Conservation (phyloP, 2,888 invertebrate species). For the Adelphocoris suturalis region DNA sequence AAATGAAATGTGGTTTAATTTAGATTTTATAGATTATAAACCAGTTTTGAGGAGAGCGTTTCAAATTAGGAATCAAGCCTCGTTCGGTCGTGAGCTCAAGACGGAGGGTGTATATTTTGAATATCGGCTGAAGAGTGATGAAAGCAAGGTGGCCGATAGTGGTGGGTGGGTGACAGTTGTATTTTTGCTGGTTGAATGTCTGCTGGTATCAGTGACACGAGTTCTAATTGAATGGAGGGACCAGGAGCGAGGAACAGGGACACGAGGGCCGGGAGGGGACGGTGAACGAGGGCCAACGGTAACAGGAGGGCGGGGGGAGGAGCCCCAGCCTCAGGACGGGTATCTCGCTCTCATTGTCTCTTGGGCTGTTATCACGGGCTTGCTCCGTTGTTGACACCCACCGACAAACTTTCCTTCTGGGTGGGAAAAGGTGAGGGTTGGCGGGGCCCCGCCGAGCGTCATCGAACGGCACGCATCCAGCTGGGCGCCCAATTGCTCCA, state of each 20-base stretch:
- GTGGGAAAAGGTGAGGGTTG: not conserved
- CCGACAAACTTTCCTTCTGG: constrained; percentile 69
- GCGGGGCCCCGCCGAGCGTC: constrained; percentile 48
- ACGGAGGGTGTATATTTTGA: constrained; percentile 62
- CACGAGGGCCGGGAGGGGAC: not conserved
- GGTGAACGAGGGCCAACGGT: constrained; percentile 2
- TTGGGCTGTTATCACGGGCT: constrained; percentile 62
- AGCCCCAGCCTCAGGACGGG: constrained; percentile 45
- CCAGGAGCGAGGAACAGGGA: constrained; percentile 28
- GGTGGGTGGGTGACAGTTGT: constrained; percentile 70
- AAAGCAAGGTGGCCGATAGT: constrained; percentile 69
- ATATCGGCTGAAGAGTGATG: constrained; percentile 69
- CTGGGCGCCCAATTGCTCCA: constrained; percentile 2
- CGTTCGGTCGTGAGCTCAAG: constrained; percentile 35
- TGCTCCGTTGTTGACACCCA: constrained; percentile 69
- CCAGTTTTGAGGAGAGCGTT: not conserved
- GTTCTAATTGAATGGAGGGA: constrained; percentile 70
- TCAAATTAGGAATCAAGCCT: not conserved
- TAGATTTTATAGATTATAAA: not conserved
- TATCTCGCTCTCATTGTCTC: constrained; percentile 68
- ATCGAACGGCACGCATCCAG: constrained; percentile 3
- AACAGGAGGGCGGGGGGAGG: not conserved
- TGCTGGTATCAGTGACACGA: constrained; percentile 69
- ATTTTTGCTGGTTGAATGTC: constrained; percentile 71
- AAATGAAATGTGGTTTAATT: too few species aligned